Percentiles rank a stretch among this genome's conserved stretches.
phyloP scores from a whole-genome alignment of 1,140 invertebrate genomes.

The Eupeodes corollae region DNA sequence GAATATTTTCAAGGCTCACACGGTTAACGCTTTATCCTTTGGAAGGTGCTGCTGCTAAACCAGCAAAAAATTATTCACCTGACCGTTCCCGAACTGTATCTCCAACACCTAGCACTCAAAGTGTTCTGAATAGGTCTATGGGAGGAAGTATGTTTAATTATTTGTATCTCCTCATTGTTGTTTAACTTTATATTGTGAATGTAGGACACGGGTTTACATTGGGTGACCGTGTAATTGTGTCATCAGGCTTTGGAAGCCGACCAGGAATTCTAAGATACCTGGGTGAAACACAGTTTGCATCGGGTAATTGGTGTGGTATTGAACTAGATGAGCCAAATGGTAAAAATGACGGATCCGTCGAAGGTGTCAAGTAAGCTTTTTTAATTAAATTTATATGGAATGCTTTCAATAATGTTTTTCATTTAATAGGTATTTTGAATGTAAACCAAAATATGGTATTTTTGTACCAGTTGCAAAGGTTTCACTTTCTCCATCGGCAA shows the following conservation, averaged over 20 bases:
- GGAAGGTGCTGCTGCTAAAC: slow-evolving; percentile 36
- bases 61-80: slow-evolving; percentile 25
- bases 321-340: slow-evolving; percentile 87
- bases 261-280: slow-evolving; percentile 74
- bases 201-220: slow-evolving; percentile 47
- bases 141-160: slow-evolving; percentile 26
- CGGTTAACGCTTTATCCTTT: slow-evolving; percentile 66
- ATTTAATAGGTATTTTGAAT: slow-evolving; percentile 80
- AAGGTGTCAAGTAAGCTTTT: slow-evolving; percentile 55
- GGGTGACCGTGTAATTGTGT: slow-evolving; percentile 86
- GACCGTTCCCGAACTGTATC: slow-evolving; percentile 36
- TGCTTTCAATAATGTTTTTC: background rate
- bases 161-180: slow-evolving; percentile 1
- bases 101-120: slow-evolving; percentile 40
- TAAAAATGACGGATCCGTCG: slow-evolving; percentile 93
- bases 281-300: slow-evolving; percentile 78
- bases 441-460: slow-evolving; percentile 76
- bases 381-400: background rate
- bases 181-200: slow-evolving; percentile 1
- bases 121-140: slow-evolving; percentile 35
- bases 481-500: slow-evolving; percentile 64
- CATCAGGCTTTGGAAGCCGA: slow-evolving; percentile 70
- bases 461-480: slow-evolving; percentile 87
- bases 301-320: slow-evolving; percentile 88
- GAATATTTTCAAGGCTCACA: slow-evolving; percentile 85